These are phyloP conservation scores for Alentia gelatinosa DNA, from an alignment of 2,888 invertebrate genomes.

Conservation along the genomic window DNA sequence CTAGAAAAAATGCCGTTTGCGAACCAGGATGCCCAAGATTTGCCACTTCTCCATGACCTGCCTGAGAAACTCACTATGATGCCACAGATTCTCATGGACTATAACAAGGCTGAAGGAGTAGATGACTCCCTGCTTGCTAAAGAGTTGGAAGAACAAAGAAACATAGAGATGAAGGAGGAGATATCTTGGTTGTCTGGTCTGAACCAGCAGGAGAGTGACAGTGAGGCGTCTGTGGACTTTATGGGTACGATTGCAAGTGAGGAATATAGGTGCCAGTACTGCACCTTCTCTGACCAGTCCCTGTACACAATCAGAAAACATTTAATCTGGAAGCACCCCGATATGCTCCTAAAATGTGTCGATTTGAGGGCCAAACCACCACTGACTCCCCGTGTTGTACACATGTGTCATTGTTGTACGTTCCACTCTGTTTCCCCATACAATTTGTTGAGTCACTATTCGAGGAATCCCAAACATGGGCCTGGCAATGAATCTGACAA, in stretches of 20 bases:
- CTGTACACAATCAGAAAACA: conserved; percentile 13
- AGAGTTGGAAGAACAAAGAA: neutral
- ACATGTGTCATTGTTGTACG: conserved; percentile 26
- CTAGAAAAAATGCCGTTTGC: neutral
- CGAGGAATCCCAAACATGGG: neutral
- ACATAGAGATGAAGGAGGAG: neutral
- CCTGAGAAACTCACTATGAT: neutral
- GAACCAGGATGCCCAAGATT: neutral
- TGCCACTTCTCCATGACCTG: neutral
- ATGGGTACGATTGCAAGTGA: neutral
- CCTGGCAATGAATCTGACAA: conserved; percentile 11
- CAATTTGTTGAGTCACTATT: neutral
- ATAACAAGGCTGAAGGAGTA: neutral
- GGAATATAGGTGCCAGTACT: conserved; percentile 41
- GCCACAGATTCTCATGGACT: neutral
- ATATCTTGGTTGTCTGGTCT: neutral
- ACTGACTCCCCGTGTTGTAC: conserved; percentile 16
- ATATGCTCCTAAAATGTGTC: conserved; percentile 1
- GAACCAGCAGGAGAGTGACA: neutral
- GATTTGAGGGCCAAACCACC: neutral
- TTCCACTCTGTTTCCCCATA: conserved; percentile 12
- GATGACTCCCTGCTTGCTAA: neutral
- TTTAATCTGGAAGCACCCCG: conserved; percentile 20
- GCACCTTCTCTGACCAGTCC: neutral
- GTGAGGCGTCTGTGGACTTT: neutral